phyloP scores from a whole-genome alignment of 1,140 invertebrate genomes.

The Steinernema khuongi region DNA sequence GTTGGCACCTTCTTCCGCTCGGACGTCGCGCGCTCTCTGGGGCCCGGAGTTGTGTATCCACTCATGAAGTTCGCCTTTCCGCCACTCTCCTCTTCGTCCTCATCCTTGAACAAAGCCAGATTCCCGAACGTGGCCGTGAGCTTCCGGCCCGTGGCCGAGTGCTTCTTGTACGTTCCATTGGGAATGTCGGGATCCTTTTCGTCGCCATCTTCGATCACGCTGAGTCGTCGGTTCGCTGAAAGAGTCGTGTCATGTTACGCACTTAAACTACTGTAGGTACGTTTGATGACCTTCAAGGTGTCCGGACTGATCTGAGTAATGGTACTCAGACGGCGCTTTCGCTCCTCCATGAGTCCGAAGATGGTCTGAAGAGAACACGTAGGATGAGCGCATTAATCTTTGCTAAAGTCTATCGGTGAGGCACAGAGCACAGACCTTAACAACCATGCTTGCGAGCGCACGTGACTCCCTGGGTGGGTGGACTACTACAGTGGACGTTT shows the following conservation, averaged over 20 bases:
- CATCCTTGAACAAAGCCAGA: conserved; percentile 53
- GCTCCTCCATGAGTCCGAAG: conserved; percentile 41
- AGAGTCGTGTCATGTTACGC: conserved; percentile 8
- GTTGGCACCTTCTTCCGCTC: conserved; percentile 52
- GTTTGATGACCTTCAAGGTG: conserved; percentile 39
- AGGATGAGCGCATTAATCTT: neutral
- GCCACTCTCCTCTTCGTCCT: conserved; percentile 50
- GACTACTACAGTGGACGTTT: neutral
- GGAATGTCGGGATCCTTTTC: conserved; percentile 21
- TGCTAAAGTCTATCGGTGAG: neutral
- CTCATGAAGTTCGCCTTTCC: conserved; percentile 43
- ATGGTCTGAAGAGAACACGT: conserved; percentile 38
- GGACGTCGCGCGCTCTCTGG: conserved; percentile 52
- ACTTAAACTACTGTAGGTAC: conserved; percentile 17
- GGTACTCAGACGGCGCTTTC: conserved; percentile 46
- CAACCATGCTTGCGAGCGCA: neutral
- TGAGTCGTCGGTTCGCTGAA: conserved; percentile 22
- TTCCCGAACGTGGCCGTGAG: conserved; percentile 48
- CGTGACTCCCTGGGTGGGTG: neutral
- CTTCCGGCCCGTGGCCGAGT: conserved; percentile 22
- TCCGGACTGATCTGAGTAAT: conserved; percentile 43
- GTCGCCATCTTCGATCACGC: conserved; percentile 29
- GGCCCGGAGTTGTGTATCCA: conserved; percentile 55
- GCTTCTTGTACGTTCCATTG: conserved; percentile 22
- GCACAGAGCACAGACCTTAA: neutral